These are phyloP conservation scores for Tetramorium simillimum DNA, from an alignment of 1,140 invertebrate genomes.

Conservation along the genomic window DNA sequence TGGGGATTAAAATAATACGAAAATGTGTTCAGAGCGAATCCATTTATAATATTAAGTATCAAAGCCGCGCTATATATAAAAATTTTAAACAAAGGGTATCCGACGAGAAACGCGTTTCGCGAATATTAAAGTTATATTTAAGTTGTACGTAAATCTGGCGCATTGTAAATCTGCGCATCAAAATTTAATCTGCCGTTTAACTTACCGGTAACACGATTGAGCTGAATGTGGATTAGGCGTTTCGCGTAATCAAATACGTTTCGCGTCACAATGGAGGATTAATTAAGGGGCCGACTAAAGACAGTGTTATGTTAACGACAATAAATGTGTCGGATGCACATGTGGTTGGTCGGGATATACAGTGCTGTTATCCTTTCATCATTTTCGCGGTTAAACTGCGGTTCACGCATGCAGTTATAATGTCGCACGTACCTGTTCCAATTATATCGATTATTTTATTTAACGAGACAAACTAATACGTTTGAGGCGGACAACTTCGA, in stretches of 20 bases:
- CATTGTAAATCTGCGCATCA: neutral
- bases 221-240: conserved; percentile 6
- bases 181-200: conserved; percentile 19
- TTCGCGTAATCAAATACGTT: conserved; percentile 46
- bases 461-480: neutral
- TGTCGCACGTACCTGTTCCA: neutral
- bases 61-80: neutral
- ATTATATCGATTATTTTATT: conserved; percentile 19
- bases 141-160: neutral
- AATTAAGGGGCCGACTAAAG: conserved; percentile 41
- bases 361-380: conserved; percentile 16
- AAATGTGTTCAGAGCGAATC: neutral
- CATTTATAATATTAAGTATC: conserved; percentile 36
- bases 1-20: conserved; percentile 31
- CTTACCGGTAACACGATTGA: neutral
- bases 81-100: neutral
- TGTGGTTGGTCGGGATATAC: neutral
- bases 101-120: neutral
- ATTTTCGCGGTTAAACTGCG: conserved; percentile 1
- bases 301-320: conserved; percentile 42
- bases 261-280: conserved; percentile 40
- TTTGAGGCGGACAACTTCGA: neutral
- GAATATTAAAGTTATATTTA: conserved; percentile 42
- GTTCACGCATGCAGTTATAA: neutral
- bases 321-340: conserved; percentile 21